phyloP scores from a whole-genome alignment of 2,888 invertebrate species.

The Eledone cirrhosa region DNA sequence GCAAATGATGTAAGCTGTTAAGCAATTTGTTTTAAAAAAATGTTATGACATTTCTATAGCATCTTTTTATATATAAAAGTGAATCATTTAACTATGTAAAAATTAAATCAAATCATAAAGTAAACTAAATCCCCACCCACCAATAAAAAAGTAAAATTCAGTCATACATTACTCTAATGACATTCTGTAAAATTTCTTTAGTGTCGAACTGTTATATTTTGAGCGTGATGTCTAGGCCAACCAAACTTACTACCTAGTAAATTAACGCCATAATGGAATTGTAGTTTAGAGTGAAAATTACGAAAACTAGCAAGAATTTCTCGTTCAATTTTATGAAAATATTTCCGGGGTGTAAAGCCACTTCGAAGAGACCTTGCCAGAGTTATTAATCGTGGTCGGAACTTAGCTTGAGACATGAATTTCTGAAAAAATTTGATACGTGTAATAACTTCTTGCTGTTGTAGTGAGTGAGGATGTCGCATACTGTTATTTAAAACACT shows the following conservation, averaged over 20 bases:
- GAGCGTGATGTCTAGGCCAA: constrained; percentile 41
- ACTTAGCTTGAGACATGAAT: constrained; percentile 38
- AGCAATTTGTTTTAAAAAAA: too few relatives aligned
- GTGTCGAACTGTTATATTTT: constrained; percentile 1
- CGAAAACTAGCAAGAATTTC: constrained; percentile 42
- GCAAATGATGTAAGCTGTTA: too few relatives aligned
- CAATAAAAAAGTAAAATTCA: too few relatives aligned
- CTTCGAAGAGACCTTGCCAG: constrained; percentile 59
- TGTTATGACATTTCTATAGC: too few relatives aligned
- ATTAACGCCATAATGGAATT: constrained; percentile 51
- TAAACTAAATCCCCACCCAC: too few relatives aligned
- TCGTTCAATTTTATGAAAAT: constrained; percentile 48
- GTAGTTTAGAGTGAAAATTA: constrained; percentile 34
- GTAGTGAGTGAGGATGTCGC: constrained; percentile 44
- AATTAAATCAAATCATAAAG: too few relatives aligned
- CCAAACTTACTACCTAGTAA: constrained; percentile 54
- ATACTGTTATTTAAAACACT: constrained; percentile 45
- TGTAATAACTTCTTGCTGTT: constrained; percentile 37
- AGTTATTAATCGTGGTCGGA: constrained; percentile 46
- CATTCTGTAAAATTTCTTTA: not conserved
- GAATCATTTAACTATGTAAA: too few relatives aligned
- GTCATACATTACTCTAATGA: too few relatives aligned
- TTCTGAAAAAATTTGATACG: constrained; percentile 39
- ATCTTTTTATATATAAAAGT: too few relatives aligned
- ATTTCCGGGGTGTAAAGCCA: constrained; percentile 57